Percentiles rank a stretch among this genome's conserved stretches.
Conservation (phyloP, 2,888 invertebrate genomes). For the Polylopha cassiicola region DNA sequence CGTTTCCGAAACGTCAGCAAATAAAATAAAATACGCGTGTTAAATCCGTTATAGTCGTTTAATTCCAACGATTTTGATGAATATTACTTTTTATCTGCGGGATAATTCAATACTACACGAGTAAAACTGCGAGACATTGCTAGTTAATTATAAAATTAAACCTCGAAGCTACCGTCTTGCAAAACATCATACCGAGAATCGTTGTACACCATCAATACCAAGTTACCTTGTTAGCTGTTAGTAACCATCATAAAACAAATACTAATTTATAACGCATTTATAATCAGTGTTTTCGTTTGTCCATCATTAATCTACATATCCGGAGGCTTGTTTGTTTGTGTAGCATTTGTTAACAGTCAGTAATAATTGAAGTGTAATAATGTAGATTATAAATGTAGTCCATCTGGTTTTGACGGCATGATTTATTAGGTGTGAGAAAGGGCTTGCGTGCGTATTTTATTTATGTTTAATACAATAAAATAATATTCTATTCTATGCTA, state of each 20-base stretch:
- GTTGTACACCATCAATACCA: conserved; percentile 16
- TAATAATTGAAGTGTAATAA: conserved; percentile 16
- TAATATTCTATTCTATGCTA: no score
- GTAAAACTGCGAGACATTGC: no score
- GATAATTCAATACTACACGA: no score
- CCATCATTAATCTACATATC: conserved; percentile 62
- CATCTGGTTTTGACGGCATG: no score
- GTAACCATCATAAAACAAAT: conserved; percentile 31
- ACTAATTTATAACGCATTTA: conserved; percentile 70
- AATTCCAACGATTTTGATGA: no score
- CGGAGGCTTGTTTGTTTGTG: conserved; percentile 15
- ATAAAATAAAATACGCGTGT: no score
- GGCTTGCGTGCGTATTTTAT: neutral
- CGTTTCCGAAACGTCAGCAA: no score
- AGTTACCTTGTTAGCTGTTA: conserved; percentile 14
- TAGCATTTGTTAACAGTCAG: conserved; percentile 11
- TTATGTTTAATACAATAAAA: no score
- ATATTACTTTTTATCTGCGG: no score
- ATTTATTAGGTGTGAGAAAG: conserved; percentile 21
- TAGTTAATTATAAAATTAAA: no score
- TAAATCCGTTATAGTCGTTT: no score
- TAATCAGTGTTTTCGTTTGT: conserved; percentile 47
- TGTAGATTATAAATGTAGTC: conserved; percentile 14
- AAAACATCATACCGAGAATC: neutral
- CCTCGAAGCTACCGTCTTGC: conserved; percentile 1